A percentile compares a stretch with the other conserved stretches of the same genome.
Conservation (phyloP, 2,888 invertebrate genomes). For the Mythimna impura region DNA sequence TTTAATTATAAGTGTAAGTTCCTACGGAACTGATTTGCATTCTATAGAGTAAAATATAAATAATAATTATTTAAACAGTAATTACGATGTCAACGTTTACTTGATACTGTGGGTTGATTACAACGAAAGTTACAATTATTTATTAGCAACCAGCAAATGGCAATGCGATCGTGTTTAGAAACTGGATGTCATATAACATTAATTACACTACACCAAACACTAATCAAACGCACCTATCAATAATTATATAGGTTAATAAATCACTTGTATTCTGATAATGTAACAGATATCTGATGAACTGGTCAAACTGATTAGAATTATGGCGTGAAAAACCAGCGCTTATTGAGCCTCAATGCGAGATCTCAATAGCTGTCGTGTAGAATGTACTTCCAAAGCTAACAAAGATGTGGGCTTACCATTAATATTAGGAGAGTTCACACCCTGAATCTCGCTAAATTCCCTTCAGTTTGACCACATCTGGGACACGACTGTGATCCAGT, state of each 20-base stretch:
- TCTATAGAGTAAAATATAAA: slow-evolving; percentile 78
- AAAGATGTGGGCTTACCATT: background rate
- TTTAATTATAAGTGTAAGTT: slow-evolving; percentile 68
- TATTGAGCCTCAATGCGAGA: background rate
- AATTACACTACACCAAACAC: slow-evolving; percentile 15
- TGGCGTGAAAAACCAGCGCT: background rate
- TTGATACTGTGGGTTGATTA: slow-evolving; percentile 80
- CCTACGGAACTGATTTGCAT: slow-evolving; percentile 86
- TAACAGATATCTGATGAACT: background rate
- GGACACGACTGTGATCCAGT: slow-evolving; percentile 50
- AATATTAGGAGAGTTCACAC: background rate
- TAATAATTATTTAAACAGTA: slow-evolving; percentile 65
- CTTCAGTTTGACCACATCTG: slow-evolving; percentile 14
- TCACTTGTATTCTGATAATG: background rate
- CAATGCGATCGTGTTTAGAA: slow-evolving; percentile 45
- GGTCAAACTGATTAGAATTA: slow-evolving; percentile 24
- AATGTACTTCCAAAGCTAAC: background rate
- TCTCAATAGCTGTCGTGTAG: background rate
- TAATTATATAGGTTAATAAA: slow-evolving; percentile 18
- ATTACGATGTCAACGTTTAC: slow-evolving; percentile 59
- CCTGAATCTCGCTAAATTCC: background rate
- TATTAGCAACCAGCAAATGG: slow-evolving; percentile 37
- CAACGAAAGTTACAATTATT: slow-evolving; percentile 80
- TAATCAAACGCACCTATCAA: slow-evolving; percentile 6
- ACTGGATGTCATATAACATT: slow-evolving; percentile 56